Evolutionary conservation across 2,113 vertebrate genomes (phyloP), one percentile per base, ranked within the genome.

Genomic region (Proteles cristata): DNA sequence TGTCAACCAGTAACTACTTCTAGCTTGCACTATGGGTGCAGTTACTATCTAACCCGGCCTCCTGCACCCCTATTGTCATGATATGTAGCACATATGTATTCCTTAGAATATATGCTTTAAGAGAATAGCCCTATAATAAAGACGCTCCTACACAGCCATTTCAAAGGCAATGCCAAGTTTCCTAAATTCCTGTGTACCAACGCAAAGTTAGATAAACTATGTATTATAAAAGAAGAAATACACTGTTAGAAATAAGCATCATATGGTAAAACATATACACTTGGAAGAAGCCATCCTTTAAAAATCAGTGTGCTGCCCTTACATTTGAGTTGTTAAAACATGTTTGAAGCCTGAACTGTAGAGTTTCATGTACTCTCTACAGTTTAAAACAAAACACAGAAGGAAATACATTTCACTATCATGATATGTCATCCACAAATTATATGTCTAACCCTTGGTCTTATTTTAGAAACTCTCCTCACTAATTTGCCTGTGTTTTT

Each of bases 401-500:
- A 91, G 84, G 93, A 95, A 97, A 98, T 91, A 93, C 58, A 97
- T 91, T 98, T 68, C 94, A 94, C 98, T 98, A 98, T 98, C 98
- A 98, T 97, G 97, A 97, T 97, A 94, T 96, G 97, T 97, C 97
- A 96, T 99, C 98, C 97, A 92, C 98, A 99, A 99, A 99, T 98
- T 98, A 99, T 97, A 99, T 88, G 98, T 98, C 98, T 99, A 94
- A 98, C 97, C 97, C 97, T 97, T 93, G 82, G 80, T 96, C 98
- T 99, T 98, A 99, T 99, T 99, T 99, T 98, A 98, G 98, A 98
- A 98, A 98, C 92, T 97, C 97, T 98, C 97, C 86, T 98, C 97
- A 98, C 98, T 98, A 98, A 98, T 97, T 97, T 98, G 98, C 97
- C 97, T 98, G 98, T 99, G 99, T 99, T 99, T 99, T 98, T 99